Percentiles rank a stretch among this genome's conserved stretches.
Conservation (phyloP, 1,140 invertebrate species). For the Drosophila micromelanica region DNA sequence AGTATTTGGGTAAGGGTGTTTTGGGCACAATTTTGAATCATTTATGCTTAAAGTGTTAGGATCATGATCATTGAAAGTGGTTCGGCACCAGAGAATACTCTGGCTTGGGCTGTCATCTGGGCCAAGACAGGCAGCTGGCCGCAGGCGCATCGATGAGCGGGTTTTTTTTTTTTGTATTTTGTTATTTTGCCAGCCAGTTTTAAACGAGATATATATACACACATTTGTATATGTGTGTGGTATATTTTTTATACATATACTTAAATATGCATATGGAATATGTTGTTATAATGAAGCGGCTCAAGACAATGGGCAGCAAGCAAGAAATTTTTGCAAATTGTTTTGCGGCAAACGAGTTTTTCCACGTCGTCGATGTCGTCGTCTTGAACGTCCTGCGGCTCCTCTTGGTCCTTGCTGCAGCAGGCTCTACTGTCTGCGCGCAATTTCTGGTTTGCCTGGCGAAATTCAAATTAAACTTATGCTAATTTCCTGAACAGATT, state of each 20-base stretch:
- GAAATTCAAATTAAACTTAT: conserved; percentile 79
- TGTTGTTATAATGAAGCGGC: conserved; percentile 19
- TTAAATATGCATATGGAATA: background rate
- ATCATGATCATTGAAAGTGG: background rate
- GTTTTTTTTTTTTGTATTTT: conserved; percentile 36
- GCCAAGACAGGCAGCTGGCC: conserved; percentile 28
- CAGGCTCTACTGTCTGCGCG: conserved; percentile 12
- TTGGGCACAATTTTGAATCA: background rate
- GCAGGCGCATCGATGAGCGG: conserved; percentile 13
- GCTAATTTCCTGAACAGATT: conserved; percentile 67
- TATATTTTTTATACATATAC: conserved; percentile 2
- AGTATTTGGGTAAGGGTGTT: no score
- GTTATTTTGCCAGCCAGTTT: conserved; percentile 56
- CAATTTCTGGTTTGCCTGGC: conserved; percentile 62
- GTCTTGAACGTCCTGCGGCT: background rate
- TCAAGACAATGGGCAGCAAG: conserved; percentile 46
- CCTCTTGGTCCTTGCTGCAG: conserved; percentile 9
- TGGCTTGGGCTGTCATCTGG: background rate
- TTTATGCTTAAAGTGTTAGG: background rate
- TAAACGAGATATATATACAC: background rate
- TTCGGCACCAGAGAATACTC: background rate
- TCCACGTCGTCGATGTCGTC: conserved; percentile 21
- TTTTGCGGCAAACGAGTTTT: conserved; percentile 66
- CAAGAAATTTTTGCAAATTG: conserved; percentile 78
- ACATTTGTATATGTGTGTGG: background rate